Evolutionary conservation across 2,888 invertebrate genomes (phyloP), one percentile per base, ranked within the genome.

Genomic region (Agrochola lota): DNA sequence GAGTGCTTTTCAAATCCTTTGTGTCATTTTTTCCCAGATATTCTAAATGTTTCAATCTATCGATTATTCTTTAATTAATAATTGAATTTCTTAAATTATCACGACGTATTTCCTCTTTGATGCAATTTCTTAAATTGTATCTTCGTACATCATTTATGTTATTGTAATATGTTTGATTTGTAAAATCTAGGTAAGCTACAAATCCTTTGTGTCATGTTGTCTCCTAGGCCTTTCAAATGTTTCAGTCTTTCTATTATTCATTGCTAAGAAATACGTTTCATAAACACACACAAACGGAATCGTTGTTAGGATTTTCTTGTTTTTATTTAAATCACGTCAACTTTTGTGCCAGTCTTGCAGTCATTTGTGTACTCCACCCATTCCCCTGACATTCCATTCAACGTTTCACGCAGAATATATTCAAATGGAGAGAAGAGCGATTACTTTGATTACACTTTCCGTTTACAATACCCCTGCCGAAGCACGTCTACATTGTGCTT

Each of bases 391-490:
- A 85, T 86, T 88, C 88, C 85, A 90, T 91, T 91, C 87, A 85
- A 81, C 84, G 90, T 87, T 89, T 88, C 85, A 90, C 87, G 86
- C 90, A 88, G 88, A 91, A 92, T 91, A 92, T 90, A 92, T 92
- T 90, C 91, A 90, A 91, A 91, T 91, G 91, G 90, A 91, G 91
- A 90, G 90, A 90, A 87, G 81, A 90, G 85, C 89, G 90, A 92
- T 93, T 92, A 92, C 91, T 91, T 91, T 91, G 91, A 93, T 93
- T 92, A 92, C 90, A 90, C 89, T 91, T 92, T 90, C 88, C 89
- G 88, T 88, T 89, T 85, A 91, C 90, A 90, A 91, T 91, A 90
- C 85, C 85, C 87, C 77, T 80, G 85, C 78, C 77, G 85, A 81
- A 88, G 85, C 87, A 83, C 86, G 86, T 85, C 84, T 80, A 81